phyloP scores from a whole-genome alignment of 1,140 invertebrate genomes.

The Drosophila nigromelanica region DNA sequence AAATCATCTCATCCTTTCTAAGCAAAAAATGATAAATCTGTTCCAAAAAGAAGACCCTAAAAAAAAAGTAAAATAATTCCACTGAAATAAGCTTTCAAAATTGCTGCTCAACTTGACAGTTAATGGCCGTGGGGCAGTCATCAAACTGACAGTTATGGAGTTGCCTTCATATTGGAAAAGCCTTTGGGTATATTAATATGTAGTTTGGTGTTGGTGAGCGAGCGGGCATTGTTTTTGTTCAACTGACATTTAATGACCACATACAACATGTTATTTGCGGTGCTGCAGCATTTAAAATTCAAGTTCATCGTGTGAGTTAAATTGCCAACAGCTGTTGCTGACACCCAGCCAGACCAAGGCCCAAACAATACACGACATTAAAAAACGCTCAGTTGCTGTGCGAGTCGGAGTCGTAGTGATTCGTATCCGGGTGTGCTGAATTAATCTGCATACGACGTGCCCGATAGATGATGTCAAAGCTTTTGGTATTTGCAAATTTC shows the following conservation, averaged over 20 bases:
- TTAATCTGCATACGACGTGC: constrained; percentile 34
- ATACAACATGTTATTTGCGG: constrained; percentile 69
- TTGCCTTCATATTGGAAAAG: constrained; percentile 29
- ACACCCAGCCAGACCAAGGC: constrained; percentile 41
- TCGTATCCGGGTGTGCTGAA: constrained; percentile 28
- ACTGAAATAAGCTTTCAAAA: constrained; percentile 2
- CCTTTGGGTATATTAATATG: constrained; percentile 59
- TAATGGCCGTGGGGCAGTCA: constrained; percentile 24
- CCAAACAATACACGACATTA: constrained; percentile 7
- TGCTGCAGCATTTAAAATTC: constrained; percentile 71
- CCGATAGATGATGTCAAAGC: constrained; percentile 22
- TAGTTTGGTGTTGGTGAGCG: constrained; percentile 15
- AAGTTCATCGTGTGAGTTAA: constrained; percentile 59
- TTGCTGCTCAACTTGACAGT: constrained; percentile 8
- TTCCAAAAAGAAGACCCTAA: neutral
- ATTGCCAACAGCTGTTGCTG: constrained; percentile 63
- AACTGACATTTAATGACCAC: constrained; percentile 77
- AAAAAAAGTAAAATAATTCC: neutral
- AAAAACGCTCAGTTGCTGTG: constrained; percentile 22
- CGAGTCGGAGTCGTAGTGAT: constrained; percentile 28
- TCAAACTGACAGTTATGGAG: constrained; percentile 61
- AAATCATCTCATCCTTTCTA: no score
- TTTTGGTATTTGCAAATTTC: constrained; percentile 74
- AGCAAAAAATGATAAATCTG: no score
- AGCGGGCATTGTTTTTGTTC: constrained; percentile 55